phyloP scores from a whole-genome alignment of 2,888 invertebrate genomes.

The Horisme vitalbata region DNA sequence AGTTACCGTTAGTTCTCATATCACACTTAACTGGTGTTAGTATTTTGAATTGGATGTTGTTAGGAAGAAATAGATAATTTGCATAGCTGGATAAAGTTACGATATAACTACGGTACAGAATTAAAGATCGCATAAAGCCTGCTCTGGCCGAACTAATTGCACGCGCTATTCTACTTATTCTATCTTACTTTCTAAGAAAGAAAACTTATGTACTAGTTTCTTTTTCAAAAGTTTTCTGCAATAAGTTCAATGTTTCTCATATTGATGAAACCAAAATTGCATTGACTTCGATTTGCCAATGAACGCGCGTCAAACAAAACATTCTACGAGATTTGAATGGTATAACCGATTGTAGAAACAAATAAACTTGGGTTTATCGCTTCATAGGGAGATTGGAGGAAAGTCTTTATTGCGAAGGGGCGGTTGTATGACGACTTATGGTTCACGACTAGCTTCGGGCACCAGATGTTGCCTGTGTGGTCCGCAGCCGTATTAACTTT shows the following conservation, averaged over 20 bases:
- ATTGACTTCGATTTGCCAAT: constrained; percentile 7
- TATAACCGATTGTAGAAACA: constrained; percentile 50
- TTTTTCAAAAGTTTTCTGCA: too few species aligned
- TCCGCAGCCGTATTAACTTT: constrained; percentile 51
- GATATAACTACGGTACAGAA: too few species aligned
- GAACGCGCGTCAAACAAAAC: constrained; percentile 31
- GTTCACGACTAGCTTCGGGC: constrained; percentile 74
- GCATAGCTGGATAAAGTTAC: too few species aligned
- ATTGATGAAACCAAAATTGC: too few species aligned
- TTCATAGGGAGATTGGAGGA: constrained; percentile 63
- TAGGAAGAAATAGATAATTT: constrained; percentile 1
- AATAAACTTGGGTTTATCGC: constrained; percentile 62
- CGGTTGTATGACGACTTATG: constrained; percentile 55
- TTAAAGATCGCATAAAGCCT: too few species aligned
- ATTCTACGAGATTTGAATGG: constrained; percentile 36
- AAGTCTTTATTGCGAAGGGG: constrained; percentile 63
- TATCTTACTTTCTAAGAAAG: too few species aligned
- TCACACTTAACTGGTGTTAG: constrained; percentile 12
- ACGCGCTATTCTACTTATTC: too few species aligned
- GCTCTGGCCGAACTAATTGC: too few species aligned
- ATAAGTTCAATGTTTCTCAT: too few species aligned
- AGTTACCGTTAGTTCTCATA: constrained; percentile 26
- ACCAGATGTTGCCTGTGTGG: constrained; percentile 64
- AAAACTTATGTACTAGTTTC: too few species aligned
- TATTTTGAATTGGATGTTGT: constrained; percentile 7